Conservation (phyloP, 2,888 invertebrate genomes). For the Electrophaes corylata region DNA sequence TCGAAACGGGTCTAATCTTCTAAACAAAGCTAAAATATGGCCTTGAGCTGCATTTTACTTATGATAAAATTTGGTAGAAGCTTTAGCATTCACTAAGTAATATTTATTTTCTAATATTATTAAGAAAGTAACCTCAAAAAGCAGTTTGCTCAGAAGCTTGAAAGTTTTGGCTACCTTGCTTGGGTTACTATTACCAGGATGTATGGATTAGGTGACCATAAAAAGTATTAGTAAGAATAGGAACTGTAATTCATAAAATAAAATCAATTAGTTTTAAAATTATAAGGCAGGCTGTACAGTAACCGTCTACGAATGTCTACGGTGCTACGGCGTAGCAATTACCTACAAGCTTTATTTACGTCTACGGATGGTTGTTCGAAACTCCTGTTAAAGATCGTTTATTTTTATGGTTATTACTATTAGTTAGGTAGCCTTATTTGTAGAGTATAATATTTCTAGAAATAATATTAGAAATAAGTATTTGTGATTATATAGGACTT, state of each 20-base stretch:
- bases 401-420: constrained; percentile 30
- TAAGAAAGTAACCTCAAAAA: constrained; percentile 12
- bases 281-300: constrained; percentile 31
- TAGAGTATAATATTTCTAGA: neutral
- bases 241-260: neutral
- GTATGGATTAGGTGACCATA: neutral
- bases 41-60: constrained; percentile 5
- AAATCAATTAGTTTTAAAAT: neutral
- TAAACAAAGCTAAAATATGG: constrained; percentile 30
- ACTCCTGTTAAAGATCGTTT: constrained; percentile 31
- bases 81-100: no score
- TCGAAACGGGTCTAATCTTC: constrained; percentile 39
- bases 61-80: neutral
- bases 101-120: neutral
- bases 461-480: neutral
- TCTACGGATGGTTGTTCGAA: constrained; percentile 36
- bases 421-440: neutral
- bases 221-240: neutral
- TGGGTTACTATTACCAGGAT: no score
- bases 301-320: constrained; percentile 50
- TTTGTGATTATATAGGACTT: neutral
- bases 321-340: constrained; percentile 57
- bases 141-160: neutral
- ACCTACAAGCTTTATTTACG: constrained; percentile 61
- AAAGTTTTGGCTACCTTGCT: no score